Evolutionary conservation across 2,888 invertebrate genomes (phyloP).

Genomic region (Icerya purchasi): DNA sequence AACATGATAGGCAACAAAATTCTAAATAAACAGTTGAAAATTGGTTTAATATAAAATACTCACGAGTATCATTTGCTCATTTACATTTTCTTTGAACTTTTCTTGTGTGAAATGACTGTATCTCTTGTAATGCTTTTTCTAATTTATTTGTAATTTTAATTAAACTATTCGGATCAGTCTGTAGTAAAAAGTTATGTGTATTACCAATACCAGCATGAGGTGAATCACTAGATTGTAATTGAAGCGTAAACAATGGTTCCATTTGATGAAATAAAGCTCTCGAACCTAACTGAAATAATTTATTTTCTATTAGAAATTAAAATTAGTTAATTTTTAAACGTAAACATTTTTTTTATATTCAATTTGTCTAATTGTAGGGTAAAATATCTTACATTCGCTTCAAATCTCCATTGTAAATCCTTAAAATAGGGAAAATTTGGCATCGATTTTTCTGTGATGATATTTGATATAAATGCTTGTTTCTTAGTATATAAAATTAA

Average conservation of each 20-base stretch:
- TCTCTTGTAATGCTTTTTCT: conserved; percentile 13
- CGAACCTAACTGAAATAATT: conserved; percentile 10
- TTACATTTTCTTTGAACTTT: conserved; percentile 15
- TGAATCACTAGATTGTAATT: conserved; percentile 10
- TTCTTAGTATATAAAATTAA: conserved; percentile 18
- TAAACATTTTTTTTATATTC: too few relatives aligned
- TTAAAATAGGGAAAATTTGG: conserved; percentile 10
- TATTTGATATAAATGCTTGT: conserved; percentile 7
- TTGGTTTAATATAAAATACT: too few relatives aligned
- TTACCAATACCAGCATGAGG: neutral
- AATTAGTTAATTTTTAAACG: too few relatives aligned
- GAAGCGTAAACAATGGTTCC: conserved; percentile 12
- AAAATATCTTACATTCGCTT: conserved; percentile 15
- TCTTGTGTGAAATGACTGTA: conserved; percentile 11
- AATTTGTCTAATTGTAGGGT: too few relatives aligned
- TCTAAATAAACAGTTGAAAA: too few relatives aligned
- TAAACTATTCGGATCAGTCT: conserved; percentile 13
- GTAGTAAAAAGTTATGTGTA: conserved; percentile 8
- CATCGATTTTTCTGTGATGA: neutral
- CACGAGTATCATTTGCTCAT: too few relatives aligned
- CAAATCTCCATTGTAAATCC: conserved; percentile 15
- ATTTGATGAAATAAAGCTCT: conserved; percentile 13
- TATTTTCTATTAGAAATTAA: too few relatives aligned
- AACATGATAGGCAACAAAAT: too few relatives aligned
- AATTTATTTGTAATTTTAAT: conserved; percentile 11